These are phyloP conservation scores for Laticauda laticaudata DNA, from an alignment of 2,113 vertebrate genomes.

Conservation along the genomic window DNA sequence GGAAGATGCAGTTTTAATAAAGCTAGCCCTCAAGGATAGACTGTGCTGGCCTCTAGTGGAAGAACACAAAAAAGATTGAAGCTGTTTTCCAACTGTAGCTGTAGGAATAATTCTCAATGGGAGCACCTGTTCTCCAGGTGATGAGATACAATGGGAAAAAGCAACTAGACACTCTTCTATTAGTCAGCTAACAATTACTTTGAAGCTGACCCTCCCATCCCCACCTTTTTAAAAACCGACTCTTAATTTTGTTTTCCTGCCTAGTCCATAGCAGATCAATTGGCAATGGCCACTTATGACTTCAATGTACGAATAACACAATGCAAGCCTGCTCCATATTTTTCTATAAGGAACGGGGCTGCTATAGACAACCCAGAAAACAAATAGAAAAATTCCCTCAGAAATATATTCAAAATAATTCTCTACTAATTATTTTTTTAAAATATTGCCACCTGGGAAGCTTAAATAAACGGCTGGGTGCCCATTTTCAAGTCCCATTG, in stretches of 20 bases:
- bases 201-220: neutral
- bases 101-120: neutral
- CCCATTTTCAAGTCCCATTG: neutral
- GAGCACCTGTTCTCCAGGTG: neutral
- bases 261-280: neutral
- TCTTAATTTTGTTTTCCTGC: neutral
- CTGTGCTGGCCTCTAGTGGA: slow-evolving; percentile 66
- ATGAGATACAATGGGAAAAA: no score
- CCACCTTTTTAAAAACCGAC: neutral
- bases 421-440: neutral
- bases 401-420: neutral
- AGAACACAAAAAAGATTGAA: neutral
- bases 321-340: neutral
- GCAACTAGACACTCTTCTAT: neutral
- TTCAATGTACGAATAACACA: neutral
- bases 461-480: neutral
- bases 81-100: neutral
- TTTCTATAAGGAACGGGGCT: neutral
- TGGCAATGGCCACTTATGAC: neutral
- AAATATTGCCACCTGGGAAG: neutral
- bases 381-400: neutral
- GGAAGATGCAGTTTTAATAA: neutral
- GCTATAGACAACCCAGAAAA: neutral
- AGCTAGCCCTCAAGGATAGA: slow-evolving; percentile 1
- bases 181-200: neutral